These are phyloP conservation scores for Mus musculus DNA, from an alignment of 2,113 vertebrate genomes.

Conservation along the genomic window DNA sequence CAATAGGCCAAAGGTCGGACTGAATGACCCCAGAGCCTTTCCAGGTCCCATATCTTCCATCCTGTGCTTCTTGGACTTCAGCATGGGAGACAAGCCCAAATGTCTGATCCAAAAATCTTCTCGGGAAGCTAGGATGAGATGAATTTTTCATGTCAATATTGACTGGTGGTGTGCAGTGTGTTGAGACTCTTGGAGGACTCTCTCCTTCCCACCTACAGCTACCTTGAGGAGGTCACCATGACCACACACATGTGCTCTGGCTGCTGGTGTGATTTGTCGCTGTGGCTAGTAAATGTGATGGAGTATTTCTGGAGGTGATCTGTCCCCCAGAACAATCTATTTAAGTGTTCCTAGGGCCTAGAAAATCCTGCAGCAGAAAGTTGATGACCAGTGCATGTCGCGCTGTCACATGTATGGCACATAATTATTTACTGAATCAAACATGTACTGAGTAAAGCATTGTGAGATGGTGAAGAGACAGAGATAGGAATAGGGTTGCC, in stretches of 20 bases:
- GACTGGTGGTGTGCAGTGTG: not conserved
- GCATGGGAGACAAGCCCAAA: rapidly evolving
- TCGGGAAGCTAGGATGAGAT: not conserved
- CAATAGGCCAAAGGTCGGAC: not conserved
- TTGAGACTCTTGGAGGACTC: not conserved
- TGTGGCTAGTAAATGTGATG: not conserved
- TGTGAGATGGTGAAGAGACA: not conserved
- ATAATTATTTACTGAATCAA: not conserved
- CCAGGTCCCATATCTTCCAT: not conserved
- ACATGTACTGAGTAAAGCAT: not conserved
- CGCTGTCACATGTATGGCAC: not conserved
- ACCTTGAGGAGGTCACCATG: not conserved
- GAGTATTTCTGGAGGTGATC: rapidly evolving
- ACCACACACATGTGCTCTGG: not conserved
- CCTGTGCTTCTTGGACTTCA: not conserved
- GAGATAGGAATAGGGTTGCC: not conserved
- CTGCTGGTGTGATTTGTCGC: not conserved
- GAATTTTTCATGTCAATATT: not conserved
- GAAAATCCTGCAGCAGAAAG: rapidly evolving
- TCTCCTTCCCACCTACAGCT: not conserved
- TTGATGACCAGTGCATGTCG: not conserved
- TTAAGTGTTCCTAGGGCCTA: not conserved
- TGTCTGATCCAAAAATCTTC: not conserved
- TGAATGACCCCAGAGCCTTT: not conserved
- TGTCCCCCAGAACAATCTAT: not conserved